Evolutionary conservation across 2,113 vertebrate genomes (phyloP), one percentile per base, ranked within the genome.

Genomic region (Promerops cafer): DNA sequence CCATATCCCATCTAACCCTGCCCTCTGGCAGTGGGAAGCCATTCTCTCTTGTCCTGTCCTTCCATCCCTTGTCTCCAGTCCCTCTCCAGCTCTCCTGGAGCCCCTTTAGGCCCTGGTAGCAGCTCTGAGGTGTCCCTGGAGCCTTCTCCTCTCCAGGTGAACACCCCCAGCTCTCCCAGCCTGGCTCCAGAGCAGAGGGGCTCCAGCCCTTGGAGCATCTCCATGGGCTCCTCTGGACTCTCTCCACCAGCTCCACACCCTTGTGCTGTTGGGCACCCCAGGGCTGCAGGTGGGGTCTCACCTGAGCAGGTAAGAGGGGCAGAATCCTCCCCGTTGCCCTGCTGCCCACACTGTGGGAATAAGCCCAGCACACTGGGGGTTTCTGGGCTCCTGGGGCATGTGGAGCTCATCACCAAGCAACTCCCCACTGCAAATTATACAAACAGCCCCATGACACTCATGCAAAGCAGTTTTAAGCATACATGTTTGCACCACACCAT

Each of bases 221-320:
- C 65, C 0, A 0, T 24, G 64, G 35, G 0, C 22, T 50, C 13
- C 50, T 9, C 35, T 70, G 49, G 31, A 5, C 18, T n/a, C 2
- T 0, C 20, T 52, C 6, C 72, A 45, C 28, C 72, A 65, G 24
- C 28, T 72, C 44, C 52, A 72, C 0, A 0, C 31, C 39, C n/a
- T 52, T 2, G 2, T 45, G 74, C 8, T 52, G 16, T 4, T 45
- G 24, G 12, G 27, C 3, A 13, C 5, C 28, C 65, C 53, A 37
- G 47, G 42, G 72, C 59, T 72, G 31, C 31, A 54, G 40, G 40
- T 37, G 47, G 11, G n/a, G 10, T 64, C 24, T 63, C 81, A 35
- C 35, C 31, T 28, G 35, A 61, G n/a, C 19, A 50, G 23, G 6
- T 10, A 1, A 57, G 30, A 70, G 19, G 33, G 30, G 26, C 20